These are phyloP conservation scores for Microcebus lehilahytsara DNA, from an alignment of 2,113 vertebrate genomes.

Conservation along the genomic window DNA sequence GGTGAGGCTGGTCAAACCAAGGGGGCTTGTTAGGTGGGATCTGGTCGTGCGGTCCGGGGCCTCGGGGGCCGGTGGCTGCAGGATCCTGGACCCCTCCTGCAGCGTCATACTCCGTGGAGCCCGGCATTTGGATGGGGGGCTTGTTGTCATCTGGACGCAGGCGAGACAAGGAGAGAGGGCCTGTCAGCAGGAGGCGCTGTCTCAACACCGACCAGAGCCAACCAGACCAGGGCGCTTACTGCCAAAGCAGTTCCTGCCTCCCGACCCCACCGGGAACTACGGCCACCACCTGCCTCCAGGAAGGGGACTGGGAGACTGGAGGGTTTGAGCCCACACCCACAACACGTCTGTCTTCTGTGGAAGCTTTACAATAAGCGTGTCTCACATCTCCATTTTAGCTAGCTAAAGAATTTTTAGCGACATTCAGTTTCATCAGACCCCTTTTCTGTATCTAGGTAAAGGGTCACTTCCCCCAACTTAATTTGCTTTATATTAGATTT, in stretches of 20 bases:
- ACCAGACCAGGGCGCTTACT: background rate
- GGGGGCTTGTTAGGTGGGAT: constrained; percentile 91
- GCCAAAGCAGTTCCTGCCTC: accelerated
- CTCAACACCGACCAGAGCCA: background rate
- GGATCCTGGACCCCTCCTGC: constrained; percentile 84
- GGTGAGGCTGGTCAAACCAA: constrained; percentile 96
- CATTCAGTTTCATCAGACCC: background rate
- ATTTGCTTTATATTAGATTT: background rate
- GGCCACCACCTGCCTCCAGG: background rate
- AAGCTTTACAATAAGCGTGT: background rate
- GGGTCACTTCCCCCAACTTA: background rate
- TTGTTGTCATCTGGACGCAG: constrained; percentile 89
- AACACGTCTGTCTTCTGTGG: background rate
- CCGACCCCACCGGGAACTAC: accelerated
- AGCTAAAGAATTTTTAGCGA: background rate
- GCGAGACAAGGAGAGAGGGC: background rate
- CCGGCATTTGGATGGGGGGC: constrained; percentile 87
- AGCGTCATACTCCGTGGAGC: constrained; percentile 90
- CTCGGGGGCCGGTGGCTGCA: constrained; percentile 83
- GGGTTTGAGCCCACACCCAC: accelerated
- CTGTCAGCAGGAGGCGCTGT: background rate
- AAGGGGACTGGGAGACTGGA: accelerated
- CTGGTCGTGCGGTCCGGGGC: constrained; percentile 88
- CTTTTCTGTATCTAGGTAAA: background rate
- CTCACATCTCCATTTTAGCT: background rate